Conservation (phyloP, 2,888 invertebrate species). For the Drosophila infuscata region DNA sequence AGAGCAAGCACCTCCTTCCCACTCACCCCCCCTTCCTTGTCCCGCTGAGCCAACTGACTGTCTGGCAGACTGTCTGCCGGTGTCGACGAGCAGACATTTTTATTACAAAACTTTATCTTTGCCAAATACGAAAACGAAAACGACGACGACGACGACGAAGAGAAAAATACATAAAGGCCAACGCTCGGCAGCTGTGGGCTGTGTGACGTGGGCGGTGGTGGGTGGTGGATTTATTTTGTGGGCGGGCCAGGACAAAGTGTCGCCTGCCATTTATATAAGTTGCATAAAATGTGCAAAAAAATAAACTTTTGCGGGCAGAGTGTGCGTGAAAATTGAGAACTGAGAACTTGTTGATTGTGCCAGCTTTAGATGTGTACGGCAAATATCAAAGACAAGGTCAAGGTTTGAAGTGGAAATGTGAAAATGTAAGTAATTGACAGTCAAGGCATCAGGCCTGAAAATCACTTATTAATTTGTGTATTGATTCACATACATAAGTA, state of each 20-base stretch:
- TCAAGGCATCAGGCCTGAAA: neutral
- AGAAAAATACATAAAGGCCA: constrained; percentile 66
- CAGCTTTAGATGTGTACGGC: neutral
- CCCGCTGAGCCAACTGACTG: constrained; percentile 2
- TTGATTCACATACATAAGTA: neutral
- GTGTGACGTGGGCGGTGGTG: constrained; percentile 12
- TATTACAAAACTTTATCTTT: constrained; percentile 82
- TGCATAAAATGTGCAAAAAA: constrained; percentile 72
- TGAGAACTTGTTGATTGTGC: constrained; percentile 58
- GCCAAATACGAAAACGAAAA: constrained; percentile 72
- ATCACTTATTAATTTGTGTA: neutral
- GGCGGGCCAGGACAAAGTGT: constrained; percentile 56
- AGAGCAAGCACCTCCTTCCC: neutral
- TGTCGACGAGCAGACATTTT: constrained; percentile 77
- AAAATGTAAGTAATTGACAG: neutral
- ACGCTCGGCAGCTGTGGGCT: constrained; percentile 35
- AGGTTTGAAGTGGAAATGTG: neutral
- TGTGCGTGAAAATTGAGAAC: constrained; percentile 41
- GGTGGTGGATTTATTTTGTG: constrained; percentile 9
- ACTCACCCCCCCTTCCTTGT: neutral
- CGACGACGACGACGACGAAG: constrained; percentile 51
- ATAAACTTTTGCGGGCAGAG: constrained; percentile 35
- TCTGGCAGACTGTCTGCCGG: constrained; percentile 56
- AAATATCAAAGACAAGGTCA: neutral
- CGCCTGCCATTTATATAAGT: constrained; percentile 75